phyloP scores from a whole-genome alignment of 2,888 invertebrate genomes.

The Imbricaverruca yamaguchii region DNA sequence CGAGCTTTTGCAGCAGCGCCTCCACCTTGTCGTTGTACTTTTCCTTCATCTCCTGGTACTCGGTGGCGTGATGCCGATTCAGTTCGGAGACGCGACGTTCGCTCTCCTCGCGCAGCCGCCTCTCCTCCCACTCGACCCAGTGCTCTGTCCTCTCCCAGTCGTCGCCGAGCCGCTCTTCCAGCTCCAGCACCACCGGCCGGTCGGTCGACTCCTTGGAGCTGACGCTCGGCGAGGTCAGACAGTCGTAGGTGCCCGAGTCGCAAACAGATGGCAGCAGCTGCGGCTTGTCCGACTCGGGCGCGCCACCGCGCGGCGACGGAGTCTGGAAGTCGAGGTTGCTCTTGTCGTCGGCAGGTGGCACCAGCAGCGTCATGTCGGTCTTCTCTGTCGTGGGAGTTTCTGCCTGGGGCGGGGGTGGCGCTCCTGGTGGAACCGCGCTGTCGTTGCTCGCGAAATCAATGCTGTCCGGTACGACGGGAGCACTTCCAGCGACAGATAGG shows the following conservation, averaged over 20 bases:
- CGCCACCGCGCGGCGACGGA: neutral
- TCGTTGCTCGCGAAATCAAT: neutral
- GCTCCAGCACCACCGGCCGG: slow-evolving; percentile 20
- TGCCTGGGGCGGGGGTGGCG: too few relatives aligned
- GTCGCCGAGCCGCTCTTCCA: slow-evolving; percentile 32
- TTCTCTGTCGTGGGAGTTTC: neutral
- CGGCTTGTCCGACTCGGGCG: neutral
- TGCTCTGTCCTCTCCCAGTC: slow-evolving; percentile 22
- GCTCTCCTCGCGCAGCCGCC: slow-evolving; percentile 60
- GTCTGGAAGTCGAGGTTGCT: neutral
- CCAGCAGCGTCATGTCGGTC: neutral
- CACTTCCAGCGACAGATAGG: neutral
- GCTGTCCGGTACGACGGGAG: neutral
- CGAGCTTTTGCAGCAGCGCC: slow-evolving; percentile 40
- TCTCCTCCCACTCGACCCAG: slow-evolving; percentile 50
- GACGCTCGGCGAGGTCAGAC: slow-evolving; percentile 60
- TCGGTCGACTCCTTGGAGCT: slow-evolving; percentile 67
- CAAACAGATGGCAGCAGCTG: slow-evolving; percentile 60
- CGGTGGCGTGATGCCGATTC: slow-evolving; percentile 41
- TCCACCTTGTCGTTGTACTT: slow-evolving; percentile 60
- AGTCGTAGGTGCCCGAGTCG: slow-evolving; percentile 81
- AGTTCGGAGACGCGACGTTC: slow-evolving; percentile 47
- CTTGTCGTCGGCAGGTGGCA: neutral
- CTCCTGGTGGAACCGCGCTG: neutral
- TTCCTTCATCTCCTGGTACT: slow-evolving; percentile 67